Conservation (phyloP, 2,888 invertebrate genomes). For the Craniophora ligustri region DNA sequence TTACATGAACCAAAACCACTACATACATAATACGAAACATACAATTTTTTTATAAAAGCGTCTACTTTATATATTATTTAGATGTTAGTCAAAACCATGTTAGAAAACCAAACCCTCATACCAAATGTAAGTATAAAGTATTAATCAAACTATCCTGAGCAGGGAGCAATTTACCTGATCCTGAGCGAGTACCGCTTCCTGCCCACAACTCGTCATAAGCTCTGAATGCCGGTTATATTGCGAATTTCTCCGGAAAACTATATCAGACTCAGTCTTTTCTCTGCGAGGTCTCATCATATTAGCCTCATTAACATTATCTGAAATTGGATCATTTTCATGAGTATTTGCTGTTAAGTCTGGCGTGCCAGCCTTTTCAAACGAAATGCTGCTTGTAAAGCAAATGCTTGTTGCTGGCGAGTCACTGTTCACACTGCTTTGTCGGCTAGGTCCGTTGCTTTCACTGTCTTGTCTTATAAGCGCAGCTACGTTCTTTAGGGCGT, state of each 20-base stretch:
- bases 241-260: conserved; percentile 91
- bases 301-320: conserved; percentile 65
- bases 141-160: conserved; percentile 84
- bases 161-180: conserved; percentile 85
- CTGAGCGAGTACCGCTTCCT: conserved; percentile 88
- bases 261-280: conserved; percentile 96
- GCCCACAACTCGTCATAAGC: conserved; percentile 79
- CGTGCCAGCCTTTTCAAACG: conserved; percentile 77
- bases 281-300: conserved; percentile 91
- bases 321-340: conserved; percentile 66
- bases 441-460: conserved; percentile 73
- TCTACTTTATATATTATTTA: conserved; percentile 59
- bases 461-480: conserved; percentile 81
- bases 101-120: conserved; percentile 82
- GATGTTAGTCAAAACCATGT: conserved; percentile 77
- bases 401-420: conserved; percentile 83
- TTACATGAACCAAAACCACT: conserved; percentile 70
- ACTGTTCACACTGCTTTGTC: conserved; percentile 81
- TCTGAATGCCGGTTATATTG: conserved; percentile 83
- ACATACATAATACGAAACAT: conserved; percentile 61
- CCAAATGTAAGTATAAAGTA: conserved; percentile 79
- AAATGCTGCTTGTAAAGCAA: conserved; percentile 72
- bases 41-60: conserved; percentile 67
- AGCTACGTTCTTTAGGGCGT: conserved; percentile 82
- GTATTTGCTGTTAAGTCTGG: conserved; percentile 79